Percentiles rank a stretch among this genome's conserved stretches.
Conservation (phyloP, 2,113 vertebrate species). For the Cephalophus harveyi region DNA sequence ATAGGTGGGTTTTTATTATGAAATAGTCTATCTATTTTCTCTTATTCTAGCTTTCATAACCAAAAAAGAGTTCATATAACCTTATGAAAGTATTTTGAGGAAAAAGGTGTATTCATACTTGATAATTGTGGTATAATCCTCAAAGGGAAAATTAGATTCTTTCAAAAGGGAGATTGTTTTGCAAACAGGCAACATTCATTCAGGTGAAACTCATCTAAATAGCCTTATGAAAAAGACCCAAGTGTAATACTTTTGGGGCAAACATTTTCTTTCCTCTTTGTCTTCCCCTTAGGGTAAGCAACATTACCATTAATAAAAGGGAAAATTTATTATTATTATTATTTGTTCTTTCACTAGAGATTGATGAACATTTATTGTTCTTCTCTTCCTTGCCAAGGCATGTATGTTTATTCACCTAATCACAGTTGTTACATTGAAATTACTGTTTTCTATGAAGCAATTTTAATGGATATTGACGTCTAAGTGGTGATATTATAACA, state of each 20-base stretch:
- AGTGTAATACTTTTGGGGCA: neutral
- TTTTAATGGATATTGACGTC: neutral
- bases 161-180: conserved; percentile 1
- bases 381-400: neutral
- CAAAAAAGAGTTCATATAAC: neutral
- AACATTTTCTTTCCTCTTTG: neutral
- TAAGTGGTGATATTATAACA: neutral
- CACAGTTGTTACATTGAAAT: neutral
- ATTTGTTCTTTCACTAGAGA: neutral
- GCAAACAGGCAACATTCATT: neutral
- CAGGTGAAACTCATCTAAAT: neutral
- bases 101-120: neutral
- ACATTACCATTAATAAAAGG: neutral
- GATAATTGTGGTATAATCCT: neutral
- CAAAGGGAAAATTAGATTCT: neutral
- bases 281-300: neutral
- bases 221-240: neutral
- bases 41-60: neutral
- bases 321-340: neutral
- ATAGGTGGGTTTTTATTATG: conserved; percentile 26
- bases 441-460: neutral
- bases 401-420: neutral
- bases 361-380: neutral
- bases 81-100: neutral
- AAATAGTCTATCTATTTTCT: neutral